Base-by-base conservation (phyloP, 2,113 vertebrate species). In the Phycodurus eques region DNA sequence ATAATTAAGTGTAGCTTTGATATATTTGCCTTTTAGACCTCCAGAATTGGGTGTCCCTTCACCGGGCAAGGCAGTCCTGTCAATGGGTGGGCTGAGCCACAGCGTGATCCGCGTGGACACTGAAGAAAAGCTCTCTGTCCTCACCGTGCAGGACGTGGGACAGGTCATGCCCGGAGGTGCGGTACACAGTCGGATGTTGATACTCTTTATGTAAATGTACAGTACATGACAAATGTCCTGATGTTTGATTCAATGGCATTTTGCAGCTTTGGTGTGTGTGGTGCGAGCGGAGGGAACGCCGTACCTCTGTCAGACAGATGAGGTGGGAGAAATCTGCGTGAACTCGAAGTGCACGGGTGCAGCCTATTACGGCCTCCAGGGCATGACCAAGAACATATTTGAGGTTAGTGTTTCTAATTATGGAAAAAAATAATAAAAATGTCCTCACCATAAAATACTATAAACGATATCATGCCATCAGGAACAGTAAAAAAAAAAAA, bases 81-180 rank as follows among this genome's bases (percentile, higher is more conserved):
- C 97, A 0, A 98, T 99, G 97, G 94, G 91, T 4, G 94, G 95
- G 47, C 92, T 99, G 88, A 98, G 96, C 78, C 94, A 95, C 0
- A 85, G 95, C 0, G 97, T 98, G 84, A 96, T 99, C 86, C 92
- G 96, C 64, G 95, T 97, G 63, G 96, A 98, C 77, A 94, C 95
- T 0, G 97, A 98, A 83, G 96, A 99, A 86, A 99, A 98, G 77
- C 77, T 99, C 68, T 98, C 97, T 0, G 96, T 99, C 31, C 93
- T 99, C 11, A 96, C 96, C 0, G 95, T 98, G 59, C 96, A 99
- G 91, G 97, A 99, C 20, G 96, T 98, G 14, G 97, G 97, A 31
- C 96, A 98, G 85, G 95, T 95, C 76, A 96, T 98, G 94, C 96
- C 96, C 59, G 96, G 95, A 94, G 96, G 97, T 99, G 90, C 53